Evolutionary conservation across 2,888 invertebrate genomes (phyloP), one percentile per base, ranked within the genome.

Genomic region (Ellobium chinense): DNA sequence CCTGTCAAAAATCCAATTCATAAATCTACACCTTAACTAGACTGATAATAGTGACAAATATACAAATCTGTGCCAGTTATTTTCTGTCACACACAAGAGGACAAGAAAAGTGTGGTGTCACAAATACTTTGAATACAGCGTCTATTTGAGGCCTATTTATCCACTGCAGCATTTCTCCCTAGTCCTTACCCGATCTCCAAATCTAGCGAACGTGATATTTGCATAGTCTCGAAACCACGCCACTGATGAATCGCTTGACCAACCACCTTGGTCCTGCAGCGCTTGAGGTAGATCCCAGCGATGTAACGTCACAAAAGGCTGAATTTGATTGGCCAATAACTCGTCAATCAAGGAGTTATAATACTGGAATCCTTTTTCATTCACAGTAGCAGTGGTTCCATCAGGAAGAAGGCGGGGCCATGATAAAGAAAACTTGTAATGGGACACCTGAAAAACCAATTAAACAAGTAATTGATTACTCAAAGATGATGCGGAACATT

Each of bases 341-440:
- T 95, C 95, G 87, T 96, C 94, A 74, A 97, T 95, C 66, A 97
- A 92, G 85, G 95, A 94, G 87, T 95, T 95, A 91, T 97, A 97
- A 92, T 96, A 96, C 78, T 95, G 93, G 12, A 97, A 94, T 21
- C 96, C 97, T 2, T 94, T 94, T 56, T 94, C 93, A 90, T 96
- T 97, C 36, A 96, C 31, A 60, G 12, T 63, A 9, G 2, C 21
- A 3, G 75, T 58, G 7, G 89, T 96, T 2, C 89, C 88, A 12
- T 94, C 94, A 0, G 97, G 96, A 83, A 97, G 92, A 69, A 97
- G 94, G 73, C 97, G 94, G 0, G 96, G 93, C 97, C 97, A 97
- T 0, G 96, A 95, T 54, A 72, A 14, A 0, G 72, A 72, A 84
- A 94, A 93, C 63, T 94, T 91, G 84, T 92, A 92, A 78, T 90